Conservation (phyloP, 2,797 vertebrate genomes). For the Allobates femoralis region DNA sequence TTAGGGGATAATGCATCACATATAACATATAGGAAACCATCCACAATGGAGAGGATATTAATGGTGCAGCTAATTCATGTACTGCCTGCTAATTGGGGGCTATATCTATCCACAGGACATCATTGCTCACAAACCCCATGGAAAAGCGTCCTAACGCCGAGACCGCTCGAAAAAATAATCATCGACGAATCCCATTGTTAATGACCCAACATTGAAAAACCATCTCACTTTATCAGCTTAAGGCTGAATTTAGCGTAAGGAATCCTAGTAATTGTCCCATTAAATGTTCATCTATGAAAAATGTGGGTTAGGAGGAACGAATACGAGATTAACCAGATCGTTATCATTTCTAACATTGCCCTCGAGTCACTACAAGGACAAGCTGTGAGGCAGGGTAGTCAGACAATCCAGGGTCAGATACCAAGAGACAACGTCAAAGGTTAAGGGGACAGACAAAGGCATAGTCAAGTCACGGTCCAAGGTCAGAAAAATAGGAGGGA, state of each 20-base stretch:
- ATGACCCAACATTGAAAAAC: background rate
- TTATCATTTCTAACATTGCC: too few relatives aligned
- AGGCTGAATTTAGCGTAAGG: background rate
- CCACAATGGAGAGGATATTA: slow-evolving; percentile 9
- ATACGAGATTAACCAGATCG: too few relatives aligned
- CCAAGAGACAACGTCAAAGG: too few relatives aligned
- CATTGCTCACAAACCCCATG: background rate
- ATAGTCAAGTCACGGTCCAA: too few relatives aligned
- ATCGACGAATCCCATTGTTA: background rate
- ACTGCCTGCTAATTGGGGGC: background rate
- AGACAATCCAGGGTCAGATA: too few relatives aligned
- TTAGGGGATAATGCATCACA: background rate
- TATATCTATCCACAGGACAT: background rate
- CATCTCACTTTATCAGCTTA: background rate
- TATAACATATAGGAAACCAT: background rate
- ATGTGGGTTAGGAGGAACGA: background rate
- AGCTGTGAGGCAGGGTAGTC: too few relatives aligned
- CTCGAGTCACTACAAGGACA: too few relatives aligned
- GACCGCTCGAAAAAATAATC: background rate
- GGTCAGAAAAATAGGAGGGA: too few relatives aligned
- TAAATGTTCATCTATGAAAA: background rate
- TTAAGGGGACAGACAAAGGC: too few relatives aligned
- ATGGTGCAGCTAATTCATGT: slow-evolving; percentile 1
- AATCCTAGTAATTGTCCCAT: background rate
- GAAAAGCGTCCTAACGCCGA: background rate